These are phyloP conservation scores for Ranitomeya variabilis DNA, from an alignment of 2,113 vertebrate species.

Conservation along the genomic window DNA sequence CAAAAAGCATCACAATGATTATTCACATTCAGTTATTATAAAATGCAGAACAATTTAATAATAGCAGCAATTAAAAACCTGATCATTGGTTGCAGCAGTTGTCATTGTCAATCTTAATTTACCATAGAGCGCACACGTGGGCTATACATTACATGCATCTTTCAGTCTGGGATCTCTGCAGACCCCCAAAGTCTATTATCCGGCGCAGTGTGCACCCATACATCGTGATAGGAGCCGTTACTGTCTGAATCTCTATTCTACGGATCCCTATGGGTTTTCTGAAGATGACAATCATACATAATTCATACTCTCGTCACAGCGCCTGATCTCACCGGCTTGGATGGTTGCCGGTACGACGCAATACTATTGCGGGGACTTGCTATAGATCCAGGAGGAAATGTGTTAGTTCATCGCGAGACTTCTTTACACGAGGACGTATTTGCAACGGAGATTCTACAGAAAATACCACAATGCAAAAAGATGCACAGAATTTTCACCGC, in stretches of 20 bases:
- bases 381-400: neutral
- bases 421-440: neutral
- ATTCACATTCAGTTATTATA: neutral
- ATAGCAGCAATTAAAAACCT: neutral
- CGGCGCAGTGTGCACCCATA: neutral
- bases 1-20: neutral
- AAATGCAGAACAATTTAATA: neutral
- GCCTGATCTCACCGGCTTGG: too few relatives aligned
- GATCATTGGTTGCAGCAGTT: conserved; percentile 1
- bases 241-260: neutral
- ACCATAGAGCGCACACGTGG: neutral
- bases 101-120: neutral
- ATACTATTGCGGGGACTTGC: neutral
- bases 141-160: neutral
- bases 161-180: neutral
- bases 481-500: too few relatives aligned
- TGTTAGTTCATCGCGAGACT: neutral
- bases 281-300: neutral
- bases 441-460: too few relatives aligned
- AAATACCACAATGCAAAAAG: too few relatives aligned
- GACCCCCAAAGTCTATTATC: neutral
- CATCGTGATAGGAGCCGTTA: neutral
- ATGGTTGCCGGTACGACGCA: neutral
- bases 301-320: neutral
- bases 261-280: neutral